Conservation (phyloP, 2,797 vertebrate species). For the Spinus olivaceus region DNA sequence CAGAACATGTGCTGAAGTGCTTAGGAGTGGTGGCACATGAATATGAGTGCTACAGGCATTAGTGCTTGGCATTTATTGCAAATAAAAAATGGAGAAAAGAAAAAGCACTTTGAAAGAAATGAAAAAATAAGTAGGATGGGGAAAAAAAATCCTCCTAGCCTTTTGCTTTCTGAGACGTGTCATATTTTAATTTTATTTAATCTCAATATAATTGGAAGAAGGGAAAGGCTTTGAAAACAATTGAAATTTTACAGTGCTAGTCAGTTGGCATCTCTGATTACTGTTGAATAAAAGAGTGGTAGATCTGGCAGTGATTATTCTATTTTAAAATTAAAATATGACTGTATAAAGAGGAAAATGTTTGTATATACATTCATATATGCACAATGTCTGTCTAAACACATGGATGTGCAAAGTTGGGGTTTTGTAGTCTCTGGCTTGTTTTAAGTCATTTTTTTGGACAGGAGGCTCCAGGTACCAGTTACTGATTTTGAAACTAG, state of each 20-base stretch:
- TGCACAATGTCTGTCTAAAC: not conserved
- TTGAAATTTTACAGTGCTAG: not conserved
- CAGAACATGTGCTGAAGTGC: not conserved
- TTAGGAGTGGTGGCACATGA: accelerated
- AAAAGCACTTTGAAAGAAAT: not conserved
- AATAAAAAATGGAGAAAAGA: not conserved
- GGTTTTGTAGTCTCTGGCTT: accelerated
- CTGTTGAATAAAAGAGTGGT: not conserved
- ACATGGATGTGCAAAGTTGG: not conserved
- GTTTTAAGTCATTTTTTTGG: not conserved
- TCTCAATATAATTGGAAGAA: not conserved
- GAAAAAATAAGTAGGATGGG: not conserved
- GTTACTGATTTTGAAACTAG: not conserved
- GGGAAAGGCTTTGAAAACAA: not conserved
- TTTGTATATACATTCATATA: too few relatives aligned
- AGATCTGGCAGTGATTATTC: not conserved
- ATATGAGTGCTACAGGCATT: not conserved
- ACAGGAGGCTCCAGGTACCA: not conserved
- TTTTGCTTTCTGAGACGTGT: not conserved
- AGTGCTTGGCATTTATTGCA: not conserved
- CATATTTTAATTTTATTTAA: not conserved
- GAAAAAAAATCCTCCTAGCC: not conserved
- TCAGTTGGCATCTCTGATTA: not conserved
- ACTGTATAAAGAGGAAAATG: not conserved
- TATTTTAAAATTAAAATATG: not conserved